Percentiles rank a stretch among this genome's conserved stretches.
These are phyloP conservation scores for Urophycis tenuis DNA, from an alignment of 2,797 vertebrate species.

Conservation along the genomic window DNA sequence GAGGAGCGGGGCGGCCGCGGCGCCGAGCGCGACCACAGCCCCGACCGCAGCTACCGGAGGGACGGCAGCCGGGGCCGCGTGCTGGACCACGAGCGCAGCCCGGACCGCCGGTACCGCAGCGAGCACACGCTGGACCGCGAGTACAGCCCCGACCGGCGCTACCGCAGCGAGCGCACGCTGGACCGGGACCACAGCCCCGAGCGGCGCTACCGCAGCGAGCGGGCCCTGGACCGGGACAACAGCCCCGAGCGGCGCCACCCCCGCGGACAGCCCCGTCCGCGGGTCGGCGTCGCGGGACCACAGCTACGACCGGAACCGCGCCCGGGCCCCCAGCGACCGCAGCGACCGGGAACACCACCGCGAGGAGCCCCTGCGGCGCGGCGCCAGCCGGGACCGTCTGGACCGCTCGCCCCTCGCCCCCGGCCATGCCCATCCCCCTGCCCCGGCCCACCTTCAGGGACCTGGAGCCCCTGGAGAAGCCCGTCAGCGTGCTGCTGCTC, in stretches of 20 bases:
- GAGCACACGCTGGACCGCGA: constrained; percentile 50
- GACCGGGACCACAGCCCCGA: constrained; percentile 71
- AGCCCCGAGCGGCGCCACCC: constrained; percentile 52
- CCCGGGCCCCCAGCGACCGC: constrained; percentile 37
- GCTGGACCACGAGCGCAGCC: constrained; percentile 62
- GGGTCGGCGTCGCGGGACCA: constrained; percentile 35
- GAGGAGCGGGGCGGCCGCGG: constrained; percentile 37
- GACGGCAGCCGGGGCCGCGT: constrained; percentile 50
- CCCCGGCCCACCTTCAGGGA: constrained; percentile 42
- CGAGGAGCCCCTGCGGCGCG: constrained; percentile 56
- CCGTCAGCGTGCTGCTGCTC: constrained; percentile 79
- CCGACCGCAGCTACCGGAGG: constrained; percentile 70
- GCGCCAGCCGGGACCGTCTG: constrained; percentile 75
- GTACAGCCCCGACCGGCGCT: constrained; percentile 60
- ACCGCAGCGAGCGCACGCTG: constrained; percentile 54
- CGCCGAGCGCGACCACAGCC: constrained; percentile 72
- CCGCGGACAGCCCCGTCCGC: constrained; percentile 35
- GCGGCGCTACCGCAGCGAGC: constrained; percentile 29
- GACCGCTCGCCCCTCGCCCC: constrained; percentile 69
- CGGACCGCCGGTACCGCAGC: constrained; percentile 55
- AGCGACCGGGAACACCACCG: constrained; percentile 57
- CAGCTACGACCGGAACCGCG: constrained; percentile 42
- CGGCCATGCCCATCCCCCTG: constrained; percentile 55
- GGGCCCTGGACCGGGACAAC: constrained; percentile 50
- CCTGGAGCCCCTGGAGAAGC: constrained; percentile 68